phyloP scores from a whole-genome alignment of 2,113 vertebrate genomes.

The Martes martes region DNA sequence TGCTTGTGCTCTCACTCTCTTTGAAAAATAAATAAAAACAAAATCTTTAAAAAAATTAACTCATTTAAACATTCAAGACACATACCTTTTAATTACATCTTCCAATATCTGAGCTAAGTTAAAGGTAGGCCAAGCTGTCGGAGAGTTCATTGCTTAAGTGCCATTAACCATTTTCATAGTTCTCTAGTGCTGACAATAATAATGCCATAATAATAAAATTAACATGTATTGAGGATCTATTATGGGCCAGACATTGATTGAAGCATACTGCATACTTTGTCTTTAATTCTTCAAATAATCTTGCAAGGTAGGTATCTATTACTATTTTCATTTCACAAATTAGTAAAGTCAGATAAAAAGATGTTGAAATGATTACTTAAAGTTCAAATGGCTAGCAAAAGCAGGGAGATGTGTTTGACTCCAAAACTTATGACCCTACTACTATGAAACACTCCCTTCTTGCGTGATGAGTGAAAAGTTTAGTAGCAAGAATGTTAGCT shows the following conservation, averaged over 20 bases:
- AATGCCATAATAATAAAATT: neutral
- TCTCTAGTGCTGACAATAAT: neutral
- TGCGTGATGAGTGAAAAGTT: neutral
- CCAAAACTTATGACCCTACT: neutral
- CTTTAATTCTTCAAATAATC: conserved; percentile 9
- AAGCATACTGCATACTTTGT: neutral
- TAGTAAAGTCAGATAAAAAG: neutral
- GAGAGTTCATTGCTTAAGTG: neutral
- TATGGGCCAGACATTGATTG: neutral
- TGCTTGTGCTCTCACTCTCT: too few species aligned
- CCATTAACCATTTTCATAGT: neutral
- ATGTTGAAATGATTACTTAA: neutral
- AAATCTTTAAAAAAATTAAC: neutral
- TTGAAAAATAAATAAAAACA: too few species aligned
- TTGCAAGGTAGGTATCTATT: neutral
- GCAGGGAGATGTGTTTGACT: neutral
- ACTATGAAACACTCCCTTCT: neutral
- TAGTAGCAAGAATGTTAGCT: neutral
- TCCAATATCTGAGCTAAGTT: neutral
- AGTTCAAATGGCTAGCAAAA: neutral
- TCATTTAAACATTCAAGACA: neutral
- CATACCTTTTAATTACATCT: neutral
- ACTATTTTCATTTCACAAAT: neutral
- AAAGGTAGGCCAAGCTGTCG: neutral
- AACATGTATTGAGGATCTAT: neutral